These are phyloP conservation scores for Thymallus thymallus DNA, from an alignment of 2,113 vertebrate species.

Conservation along the genomic window DNA sequence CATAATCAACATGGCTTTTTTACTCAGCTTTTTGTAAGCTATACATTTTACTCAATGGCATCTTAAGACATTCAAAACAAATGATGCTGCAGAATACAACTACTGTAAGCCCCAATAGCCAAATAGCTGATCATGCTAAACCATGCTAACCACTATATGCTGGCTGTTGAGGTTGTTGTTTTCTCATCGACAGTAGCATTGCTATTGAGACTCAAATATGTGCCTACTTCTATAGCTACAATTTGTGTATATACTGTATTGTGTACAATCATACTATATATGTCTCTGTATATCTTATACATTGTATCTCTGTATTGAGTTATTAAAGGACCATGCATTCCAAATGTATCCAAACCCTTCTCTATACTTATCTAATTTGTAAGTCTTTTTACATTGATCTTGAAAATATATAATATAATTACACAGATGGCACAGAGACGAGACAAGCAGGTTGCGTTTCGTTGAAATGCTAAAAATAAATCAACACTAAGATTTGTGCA, in stretches of 20 bases:
- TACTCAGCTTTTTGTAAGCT: neutral
- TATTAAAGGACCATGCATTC: slow-evolving; percentile 58
- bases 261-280: slow-evolving; percentile 20
- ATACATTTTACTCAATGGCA: no score
- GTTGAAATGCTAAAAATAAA: no score
- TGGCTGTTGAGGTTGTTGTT: slow-evolving; percentile 35
- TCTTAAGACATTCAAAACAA: no score
- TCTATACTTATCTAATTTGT: slow-evolving; percentile 6
- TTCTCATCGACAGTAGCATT: slow-evolving; percentile 15
- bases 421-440: neutral
- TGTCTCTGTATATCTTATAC: slow-evolving; percentile 21
- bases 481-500: no score
- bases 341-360: neutral
- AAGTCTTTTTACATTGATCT: neutral
- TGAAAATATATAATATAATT: neutral
- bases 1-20: no score
- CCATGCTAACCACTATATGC: slow-evolving; percentile 10
- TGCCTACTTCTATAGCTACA: slow-evolving; percentile 48
- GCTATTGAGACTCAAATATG: slow-evolving; percentile 40
- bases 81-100: no score
- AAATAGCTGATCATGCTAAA: neutral
- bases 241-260: slow-evolving; percentile 28
- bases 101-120: no score
- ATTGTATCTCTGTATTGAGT: slow-evolving; percentile 41
- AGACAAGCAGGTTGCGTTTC: neutral